Percentiles rank a stretch among this genome's conserved stretches.
Evolutionary conservation across 2,113 vertebrate species (phyloP).

Genomic region (Urocolius indicus): DNA sequence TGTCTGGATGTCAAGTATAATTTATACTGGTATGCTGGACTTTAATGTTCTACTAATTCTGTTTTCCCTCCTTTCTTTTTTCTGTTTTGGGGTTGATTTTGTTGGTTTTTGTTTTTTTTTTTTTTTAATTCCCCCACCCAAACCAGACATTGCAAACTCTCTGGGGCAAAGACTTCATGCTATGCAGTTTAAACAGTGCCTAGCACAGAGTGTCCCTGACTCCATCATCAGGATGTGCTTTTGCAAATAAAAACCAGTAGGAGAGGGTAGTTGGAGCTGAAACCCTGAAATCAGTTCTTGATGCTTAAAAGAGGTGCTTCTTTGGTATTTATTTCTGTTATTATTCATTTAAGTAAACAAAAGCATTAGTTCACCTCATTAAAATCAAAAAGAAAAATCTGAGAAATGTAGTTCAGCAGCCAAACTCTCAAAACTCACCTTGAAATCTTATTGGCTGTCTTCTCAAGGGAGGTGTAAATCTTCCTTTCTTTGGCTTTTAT

Average conservation of each 20-base stretch:
- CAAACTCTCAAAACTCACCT: constrained; percentile 61
- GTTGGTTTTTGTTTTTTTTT: background rate
- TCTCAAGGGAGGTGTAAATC: constrained; percentile 56
- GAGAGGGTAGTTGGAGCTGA: background rate
- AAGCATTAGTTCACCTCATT: constrained; percentile 57
- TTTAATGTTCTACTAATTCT: background rate
- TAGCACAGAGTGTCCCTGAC: background rate
- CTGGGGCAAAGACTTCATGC: background rate
- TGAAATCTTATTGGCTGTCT: constrained; percentile 54
- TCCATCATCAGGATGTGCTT: background rate
- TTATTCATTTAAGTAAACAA: constrained; percentile 23
- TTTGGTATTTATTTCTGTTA: constrained; percentile 4
- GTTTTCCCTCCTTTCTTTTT: background rate
- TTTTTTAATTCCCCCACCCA: background rate
- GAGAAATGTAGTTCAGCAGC: constrained; percentile 40
- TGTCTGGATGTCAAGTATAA: background rate
- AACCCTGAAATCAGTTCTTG: background rate
- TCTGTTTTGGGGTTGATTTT: too few relatives aligned
- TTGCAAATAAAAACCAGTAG: background rate
- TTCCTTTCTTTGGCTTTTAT: constrained; percentile 41
- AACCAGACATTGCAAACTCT: background rate
- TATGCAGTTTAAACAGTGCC: background rate
- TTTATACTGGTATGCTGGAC: background rate
- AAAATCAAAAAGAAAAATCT: constrained; percentile 67
- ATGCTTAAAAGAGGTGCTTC: constrained; percentile 5